Evolutionary conservation across 2,888 invertebrate species (phyloP).

Genomic region (Oasisia sp.): DNA sequence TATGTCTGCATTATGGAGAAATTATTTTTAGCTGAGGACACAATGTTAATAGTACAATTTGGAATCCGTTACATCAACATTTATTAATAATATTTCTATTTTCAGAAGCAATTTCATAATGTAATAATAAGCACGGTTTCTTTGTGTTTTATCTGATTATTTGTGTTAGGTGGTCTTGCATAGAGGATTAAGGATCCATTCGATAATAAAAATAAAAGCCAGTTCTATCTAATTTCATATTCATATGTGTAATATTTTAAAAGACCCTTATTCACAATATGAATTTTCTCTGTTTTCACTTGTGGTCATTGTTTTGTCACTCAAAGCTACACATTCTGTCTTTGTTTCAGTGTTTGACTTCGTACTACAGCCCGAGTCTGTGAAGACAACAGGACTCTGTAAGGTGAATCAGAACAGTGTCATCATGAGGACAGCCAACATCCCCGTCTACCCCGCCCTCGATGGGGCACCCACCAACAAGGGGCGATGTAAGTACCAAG

Average conservation of each 20-base stretch:
- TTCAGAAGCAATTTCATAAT: too few species aligned
- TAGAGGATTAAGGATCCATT: too few species aligned
- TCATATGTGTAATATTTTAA: too few species aligned
- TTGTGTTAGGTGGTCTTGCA: not conserved
- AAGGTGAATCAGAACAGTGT: not conserved
- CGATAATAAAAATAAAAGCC: too few species aligned
- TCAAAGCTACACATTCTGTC: not conserved
- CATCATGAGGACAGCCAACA: not conserved
- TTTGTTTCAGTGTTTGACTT: conserved; percentile 13
- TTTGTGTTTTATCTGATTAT: too few species aligned
- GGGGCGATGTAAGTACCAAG: not conserved
- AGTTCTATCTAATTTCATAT: too few species aligned
- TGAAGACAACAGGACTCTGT: not conserved
- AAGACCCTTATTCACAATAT: too few species aligned
- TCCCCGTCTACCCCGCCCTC: not conserved
- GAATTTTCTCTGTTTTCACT: too few species aligned
- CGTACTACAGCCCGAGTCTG: not conserved
- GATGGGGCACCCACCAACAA: not conserved
- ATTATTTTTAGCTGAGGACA: too few species aligned
- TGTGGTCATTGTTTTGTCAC: not conserved
- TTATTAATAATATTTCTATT: too few species aligned
- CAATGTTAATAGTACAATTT: not conserved
- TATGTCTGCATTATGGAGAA: too few species aligned
- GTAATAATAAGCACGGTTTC: too few species aligned
- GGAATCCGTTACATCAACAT: not conserved